Percentiles rank a stretch among this genome's conserved stretches.
Evolutionary conservation across 2,888 invertebrate genomes (phyloP).

Genomic region (Merodon equestris): DNA sequence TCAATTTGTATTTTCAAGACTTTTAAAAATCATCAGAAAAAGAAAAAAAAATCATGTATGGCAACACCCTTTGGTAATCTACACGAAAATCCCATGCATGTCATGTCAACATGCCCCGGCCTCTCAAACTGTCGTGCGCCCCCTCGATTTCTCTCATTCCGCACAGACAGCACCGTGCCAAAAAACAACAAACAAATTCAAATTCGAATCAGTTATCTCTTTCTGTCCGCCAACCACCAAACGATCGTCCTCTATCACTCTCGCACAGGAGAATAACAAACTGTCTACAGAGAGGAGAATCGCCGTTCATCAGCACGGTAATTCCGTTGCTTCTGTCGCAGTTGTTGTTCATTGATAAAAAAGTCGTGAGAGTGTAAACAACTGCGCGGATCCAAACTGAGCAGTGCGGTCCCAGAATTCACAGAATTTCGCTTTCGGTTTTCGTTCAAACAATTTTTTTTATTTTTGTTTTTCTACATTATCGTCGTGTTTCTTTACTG

Average conservation of each 20-base stretch:
- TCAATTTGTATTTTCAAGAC: no score
- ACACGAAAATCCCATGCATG: constrained; percentile 31
- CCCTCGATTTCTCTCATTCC: background rate
- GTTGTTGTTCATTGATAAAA: constrained; percentile 65
- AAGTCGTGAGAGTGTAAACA: constrained; percentile 65
- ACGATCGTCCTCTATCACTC: constrained; percentile 9
- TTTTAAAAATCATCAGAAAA: constrained; percentile 1
- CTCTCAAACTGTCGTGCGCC: constrained; percentile 28
- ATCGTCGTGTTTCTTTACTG: constrained; percentile 7
- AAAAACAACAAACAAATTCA: no score
- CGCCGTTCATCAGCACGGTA: constrained; percentile 23
- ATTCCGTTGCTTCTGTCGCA: constrained; percentile 40
- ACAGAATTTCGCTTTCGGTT: no score
- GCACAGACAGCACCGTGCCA: no score
- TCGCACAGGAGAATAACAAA: constrained; percentile 23
- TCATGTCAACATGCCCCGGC: constrained; percentile 9
- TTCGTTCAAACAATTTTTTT: constrained; percentile 30
- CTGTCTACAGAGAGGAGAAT: constrained; percentile 34
- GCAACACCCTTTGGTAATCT: constrained; percentile 23
- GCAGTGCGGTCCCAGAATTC: background rate
- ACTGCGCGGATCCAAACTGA: constrained; percentile 4
- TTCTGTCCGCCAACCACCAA: background rate
- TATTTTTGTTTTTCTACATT: constrained; percentile 11
- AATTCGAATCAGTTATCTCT: background rate
- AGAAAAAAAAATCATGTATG: constrained; percentile 12